Percentiles rank a stretch among this genome's conserved stretches.
Conservation (phyloP, 2,888 invertebrate genomes). For the Hemicrepidius hirtus region DNA sequence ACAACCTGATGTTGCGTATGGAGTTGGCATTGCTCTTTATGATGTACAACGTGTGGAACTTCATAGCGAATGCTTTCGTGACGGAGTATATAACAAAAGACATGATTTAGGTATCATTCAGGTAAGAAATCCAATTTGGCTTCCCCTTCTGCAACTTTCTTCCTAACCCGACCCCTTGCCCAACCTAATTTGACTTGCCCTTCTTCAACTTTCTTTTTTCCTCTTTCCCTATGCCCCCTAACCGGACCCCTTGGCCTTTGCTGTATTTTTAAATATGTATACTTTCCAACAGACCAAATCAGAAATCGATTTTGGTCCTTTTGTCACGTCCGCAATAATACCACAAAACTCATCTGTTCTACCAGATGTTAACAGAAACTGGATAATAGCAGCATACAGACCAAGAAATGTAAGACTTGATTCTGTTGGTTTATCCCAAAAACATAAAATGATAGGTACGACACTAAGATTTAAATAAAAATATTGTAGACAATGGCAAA, state of each 20-base stretch:
- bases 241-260: no score
- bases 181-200: no score
- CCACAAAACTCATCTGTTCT: background rate
- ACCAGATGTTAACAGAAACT: background rate
- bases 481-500: background rate
- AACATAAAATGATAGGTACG: no score
- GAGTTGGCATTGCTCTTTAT: background rate
- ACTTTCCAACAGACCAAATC: background rate
- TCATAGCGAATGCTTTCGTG: background rate
- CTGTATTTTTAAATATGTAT: no score
- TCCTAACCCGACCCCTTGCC: no score
- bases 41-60: background rate
- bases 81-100: background rate
- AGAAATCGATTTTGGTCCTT: background rate
- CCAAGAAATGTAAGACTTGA: background rate
- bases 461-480: no score
- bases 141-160: no score
- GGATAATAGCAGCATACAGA: background rate
- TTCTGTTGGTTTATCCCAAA: no score
- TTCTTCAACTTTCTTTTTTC: background rate
- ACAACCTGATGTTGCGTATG: background rate
- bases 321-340: background rate
- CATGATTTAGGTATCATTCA: background rate
- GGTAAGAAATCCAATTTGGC: background rate
- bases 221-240: no score